These are phyloP conservation scores for Varroa destructor DNA, from an alignment of 1,140 invertebrate species.

Conservation along the genomic window DNA sequence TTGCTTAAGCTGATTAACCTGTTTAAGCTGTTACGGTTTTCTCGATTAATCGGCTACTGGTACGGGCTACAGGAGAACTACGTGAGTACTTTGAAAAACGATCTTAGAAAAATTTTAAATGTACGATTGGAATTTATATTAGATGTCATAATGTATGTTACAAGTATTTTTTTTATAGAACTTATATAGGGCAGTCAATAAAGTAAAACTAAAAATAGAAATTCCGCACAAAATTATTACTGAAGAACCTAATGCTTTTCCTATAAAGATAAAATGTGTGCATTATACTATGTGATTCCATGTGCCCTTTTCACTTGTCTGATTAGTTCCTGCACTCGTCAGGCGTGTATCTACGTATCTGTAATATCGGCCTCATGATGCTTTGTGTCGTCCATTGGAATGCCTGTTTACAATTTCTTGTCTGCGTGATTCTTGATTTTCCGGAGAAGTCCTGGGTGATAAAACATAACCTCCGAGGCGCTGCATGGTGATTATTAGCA, in stretches of 20 bases:
- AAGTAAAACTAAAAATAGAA: too few relatives aligned
- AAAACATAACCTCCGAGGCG: conserved; percentile 3
- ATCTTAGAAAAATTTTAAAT: too few relatives aligned
- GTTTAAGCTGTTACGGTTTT: conserved; percentile 17
- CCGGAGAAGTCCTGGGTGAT: conserved; percentile 18
- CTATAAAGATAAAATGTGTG: too few relatives aligned
- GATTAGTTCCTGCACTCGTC: conserved; percentile 17
- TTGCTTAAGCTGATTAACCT: conserved; percentile 21
- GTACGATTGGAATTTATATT: too few relatives aligned
- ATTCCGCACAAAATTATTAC: too few relatives aligned
- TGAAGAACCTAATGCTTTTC: too few relatives aligned
- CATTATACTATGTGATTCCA: too few relatives aligned
- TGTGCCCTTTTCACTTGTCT: neutral
- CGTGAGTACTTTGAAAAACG: neutral
- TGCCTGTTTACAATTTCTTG: conserved; percentile 10
- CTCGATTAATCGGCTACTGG: conserved; percentile 13
- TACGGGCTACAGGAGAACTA: conserved; percentile 18
- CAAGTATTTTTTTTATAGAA: too few relatives aligned
- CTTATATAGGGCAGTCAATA: too few relatives aligned
- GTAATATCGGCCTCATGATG: conserved; percentile 13
- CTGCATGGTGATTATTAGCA: neutral
- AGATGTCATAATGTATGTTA: too few relatives aligned
- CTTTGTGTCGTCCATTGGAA: conserved; percentile 19
- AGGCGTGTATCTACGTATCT: conserved; percentile 1
- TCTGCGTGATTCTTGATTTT: conserved; percentile 11